Percentiles rank a stretch among this genome's conserved stretches.
Conservation (phyloP, 2,888 invertebrate genomes). For the Kryphioiulus occultus region DNA sequence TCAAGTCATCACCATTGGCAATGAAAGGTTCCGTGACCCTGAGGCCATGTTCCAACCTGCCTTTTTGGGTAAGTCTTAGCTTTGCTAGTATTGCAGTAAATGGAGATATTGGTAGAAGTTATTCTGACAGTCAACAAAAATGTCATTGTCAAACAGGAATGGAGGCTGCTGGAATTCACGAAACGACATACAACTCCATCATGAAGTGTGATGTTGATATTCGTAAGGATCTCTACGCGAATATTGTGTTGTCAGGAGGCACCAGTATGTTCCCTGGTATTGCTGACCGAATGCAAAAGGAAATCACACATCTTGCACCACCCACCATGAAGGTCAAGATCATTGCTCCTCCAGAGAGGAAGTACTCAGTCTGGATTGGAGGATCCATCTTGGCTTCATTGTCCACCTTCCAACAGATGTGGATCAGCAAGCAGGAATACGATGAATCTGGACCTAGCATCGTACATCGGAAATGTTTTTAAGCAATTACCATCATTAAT, state of each 20-base stretch:
- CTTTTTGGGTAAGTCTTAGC: conserved; percentile 72
- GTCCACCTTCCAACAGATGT: conserved; percentile 90
- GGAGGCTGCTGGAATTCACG: conserved; percentile 89
- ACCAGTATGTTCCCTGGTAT: conserved; percentile 98
- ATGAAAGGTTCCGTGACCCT: conserved; percentile 87
- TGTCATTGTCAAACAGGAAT: conserved; percentile 63
- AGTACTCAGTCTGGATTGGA: conserved; percentile 98
- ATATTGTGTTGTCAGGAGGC: conserved; percentile 73
- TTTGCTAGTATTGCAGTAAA: neutral
- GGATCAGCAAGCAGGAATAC: conserved; percentile 97
- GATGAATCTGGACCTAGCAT: conserved; percentile 95
- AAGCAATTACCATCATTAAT: conserved; percentile 59
- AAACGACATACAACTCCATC: conserved; percentile 91
- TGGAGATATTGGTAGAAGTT: neutral
- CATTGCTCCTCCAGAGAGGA: conserved; percentile 94
- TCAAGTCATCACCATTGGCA: conserved; percentile 86
- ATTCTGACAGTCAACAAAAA: neutral
- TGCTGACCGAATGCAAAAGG: conserved; percentile 97
- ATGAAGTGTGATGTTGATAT: conserved; percentile 96
- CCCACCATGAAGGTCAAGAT: conserved; percentile 73
- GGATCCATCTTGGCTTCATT: conserved; percentile 94
- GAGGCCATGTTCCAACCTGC: conserved; percentile 91
- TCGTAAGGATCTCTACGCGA: conserved; percentile 68
- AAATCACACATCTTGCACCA: conserved; percentile 84
- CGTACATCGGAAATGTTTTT: conserved; percentile 97